Evolutionary conservation across 2,113 vertebrate genomes (phyloP).

Genomic region (Hoplias malabaricus): DNA sequence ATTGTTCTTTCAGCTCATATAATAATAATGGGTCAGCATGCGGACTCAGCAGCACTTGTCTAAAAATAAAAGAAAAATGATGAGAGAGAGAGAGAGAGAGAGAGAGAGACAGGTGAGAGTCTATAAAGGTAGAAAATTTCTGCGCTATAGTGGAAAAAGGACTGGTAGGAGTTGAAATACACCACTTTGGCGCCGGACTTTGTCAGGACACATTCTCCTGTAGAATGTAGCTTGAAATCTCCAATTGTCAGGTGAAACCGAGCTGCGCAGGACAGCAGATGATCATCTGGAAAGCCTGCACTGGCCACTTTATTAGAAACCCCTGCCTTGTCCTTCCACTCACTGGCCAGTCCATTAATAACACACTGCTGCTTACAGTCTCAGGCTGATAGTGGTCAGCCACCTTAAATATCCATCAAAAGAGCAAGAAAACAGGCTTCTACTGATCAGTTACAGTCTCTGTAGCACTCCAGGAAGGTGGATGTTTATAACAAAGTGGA

Average conservation of each 20-base stretch:
- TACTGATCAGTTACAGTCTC: too few relatives aligned
- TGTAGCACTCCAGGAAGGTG: too few relatives aligned
- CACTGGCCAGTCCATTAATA: too few relatives aligned
- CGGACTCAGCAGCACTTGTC: not conserved
- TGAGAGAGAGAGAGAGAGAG: not conserved
- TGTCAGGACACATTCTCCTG: not conserved
- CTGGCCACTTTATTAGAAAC: too few relatives aligned
- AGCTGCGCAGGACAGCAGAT: too few relatives aligned
- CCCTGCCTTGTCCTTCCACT: too few relatives aligned
- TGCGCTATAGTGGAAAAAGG: not conserved
- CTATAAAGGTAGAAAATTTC: not conserved
- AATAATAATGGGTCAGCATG: not conserved
- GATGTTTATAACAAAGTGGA: too few relatives aligned
- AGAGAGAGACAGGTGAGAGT: not conserved
- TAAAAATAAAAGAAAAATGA: not conserved
- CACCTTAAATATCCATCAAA: too few relatives aligned
- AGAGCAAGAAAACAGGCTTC: too few relatives aligned
- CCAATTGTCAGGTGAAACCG: not conserved
- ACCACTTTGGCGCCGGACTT: not conserved
- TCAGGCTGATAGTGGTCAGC: too few relatives aligned
- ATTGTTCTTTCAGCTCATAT: not conserved
- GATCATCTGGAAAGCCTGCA: too few relatives aligned
- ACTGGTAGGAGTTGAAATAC: not conserved
- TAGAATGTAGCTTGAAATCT: not conserved
- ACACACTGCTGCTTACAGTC: too few relatives aligned